Evolutionary conservation across 2,113 vertebrate genomes (phyloP), one percentile per base, ranked within the genome.

Genomic region (Leptobrachium leishanense): DNA sequence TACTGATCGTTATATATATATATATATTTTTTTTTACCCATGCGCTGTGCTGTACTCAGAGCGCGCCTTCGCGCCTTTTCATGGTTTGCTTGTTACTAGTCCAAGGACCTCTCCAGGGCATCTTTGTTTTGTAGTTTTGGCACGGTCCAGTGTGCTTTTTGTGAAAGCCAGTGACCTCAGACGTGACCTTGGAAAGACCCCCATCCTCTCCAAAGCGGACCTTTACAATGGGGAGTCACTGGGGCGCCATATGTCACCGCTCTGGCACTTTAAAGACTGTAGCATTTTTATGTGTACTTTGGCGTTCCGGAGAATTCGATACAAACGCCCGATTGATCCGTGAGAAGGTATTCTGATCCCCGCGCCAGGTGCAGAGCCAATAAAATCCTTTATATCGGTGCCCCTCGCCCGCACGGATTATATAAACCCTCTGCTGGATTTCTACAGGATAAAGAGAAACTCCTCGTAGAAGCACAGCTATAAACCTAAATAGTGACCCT

Each of bases 181-280:
- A 77, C 67, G 59, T 77, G 76, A 77, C 67, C 76, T 77, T 77
- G 67, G 43, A 70, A 70, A 43, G 68, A 70, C 67, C 76, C 43
- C 57, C 67, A 8, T 2, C 50, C 12, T 31, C 46, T 20, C 54
- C 42, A 42, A 76, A 76, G 75, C 55, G 65, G 41, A 43, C 41
- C 15, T 40, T 59, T 69, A 77, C 76, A 77, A 77, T 77, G 55
- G 76, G 41, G 55, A 40, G 57, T 66, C 68, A 66, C 59, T 1
- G 6, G 76, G 67, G 54, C 43, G 42, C 76, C 67, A 77, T 77
- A 66, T 40, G 42, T 77, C 76, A 70, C 43, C 9, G 1, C 4
- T 7, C 3, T 70, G 76, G 55, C 76, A 50, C 68, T 62, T 77
- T 77, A 63, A 77, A 70, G 76, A 70, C 76, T 62, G 2, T 54